A percentile compares a stretch with the other conserved stretches of the same genome.
Conservation (phyloP, 2,797 vertebrate species). For the Peromyscus melanophrys region DNA sequence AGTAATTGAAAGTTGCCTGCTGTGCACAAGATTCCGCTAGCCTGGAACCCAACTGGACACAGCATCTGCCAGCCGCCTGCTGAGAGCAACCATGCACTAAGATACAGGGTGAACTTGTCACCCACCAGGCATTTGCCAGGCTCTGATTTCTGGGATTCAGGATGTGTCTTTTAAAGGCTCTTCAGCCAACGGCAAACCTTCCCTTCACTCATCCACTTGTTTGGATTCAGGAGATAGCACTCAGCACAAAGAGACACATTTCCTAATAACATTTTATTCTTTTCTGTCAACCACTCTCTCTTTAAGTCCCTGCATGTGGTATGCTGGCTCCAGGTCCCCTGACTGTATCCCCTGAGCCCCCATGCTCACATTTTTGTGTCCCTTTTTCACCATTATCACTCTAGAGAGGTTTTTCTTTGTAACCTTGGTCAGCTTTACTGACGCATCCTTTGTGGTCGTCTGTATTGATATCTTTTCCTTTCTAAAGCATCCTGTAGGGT, state of each 20-base stretch:
- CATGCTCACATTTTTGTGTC: slow-evolving; percentile 62
- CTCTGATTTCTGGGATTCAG: slow-evolving; percentile 79
- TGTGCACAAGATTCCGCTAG: slow-evolving; percentile 66
- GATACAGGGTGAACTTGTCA: slow-evolving; percentile 61
- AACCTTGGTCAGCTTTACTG: slow-evolving; percentile 65
- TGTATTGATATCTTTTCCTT: slow-evolving; percentile 74
- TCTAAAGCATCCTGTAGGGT: slow-evolving; percentile 75
- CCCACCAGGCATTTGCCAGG: slow-evolving; percentile 60
- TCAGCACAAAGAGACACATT: slow-evolving; percentile 79
- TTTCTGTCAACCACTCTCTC: slow-evolving; percentile 77
- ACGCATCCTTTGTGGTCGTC: slow-evolving; percentile 63
- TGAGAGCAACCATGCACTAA: not conserved
- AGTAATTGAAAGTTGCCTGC: slow-evolving; percentile 76
- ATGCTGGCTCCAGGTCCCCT: slow-evolving; percentile 56
- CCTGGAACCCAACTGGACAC: slow-evolving; percentile 44
- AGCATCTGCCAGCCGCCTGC: slow-evolving; percentile 65
- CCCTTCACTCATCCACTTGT: slow-evolving; percentile 79
- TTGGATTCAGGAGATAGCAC: slow-evolving; percentile 80
- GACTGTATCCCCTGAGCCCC: slow-evolving; percentile 3
- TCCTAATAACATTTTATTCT: slow-evolving; percentile 81
- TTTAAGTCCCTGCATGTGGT: slow-evolving; percentile 82
- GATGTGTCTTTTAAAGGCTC: slow-evolving; percentile 76
- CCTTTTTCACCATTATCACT: slow-evolving; percentile 69
- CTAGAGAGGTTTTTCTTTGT: slow-evolving; percentile 76
- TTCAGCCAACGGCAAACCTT: slow-evolving; percentile 77